Evolutionary conservation across 2,888 invertebrate genomes (phyloP).

Genomic region (Drosophila mettleri): DNA sequence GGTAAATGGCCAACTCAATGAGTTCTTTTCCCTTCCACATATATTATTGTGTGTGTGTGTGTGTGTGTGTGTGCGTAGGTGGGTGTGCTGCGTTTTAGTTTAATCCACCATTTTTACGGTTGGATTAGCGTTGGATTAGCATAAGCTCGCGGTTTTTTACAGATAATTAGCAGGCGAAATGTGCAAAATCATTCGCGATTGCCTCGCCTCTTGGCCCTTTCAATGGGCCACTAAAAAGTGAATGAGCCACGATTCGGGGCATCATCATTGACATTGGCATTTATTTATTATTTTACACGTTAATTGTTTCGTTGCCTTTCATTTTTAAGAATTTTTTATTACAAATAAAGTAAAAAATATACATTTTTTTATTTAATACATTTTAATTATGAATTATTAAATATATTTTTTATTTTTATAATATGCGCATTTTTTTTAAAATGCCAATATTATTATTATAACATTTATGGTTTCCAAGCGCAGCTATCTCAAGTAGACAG

Average conservation of each 20-base stretch:
- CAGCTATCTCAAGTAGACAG: too few species aligned
- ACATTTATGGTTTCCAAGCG: too few species aligned
- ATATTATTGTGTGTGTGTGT: not conserved
- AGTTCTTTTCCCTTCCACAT: slow-evolving; percentile 3
- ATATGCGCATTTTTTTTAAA: too few species aligned
- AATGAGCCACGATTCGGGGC: slow-evolving; percentile 31
- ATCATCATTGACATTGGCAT: slow-evolving; percentile 1
- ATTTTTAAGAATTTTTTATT: too few species aligned
- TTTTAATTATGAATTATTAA: too few species aligned
- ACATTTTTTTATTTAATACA: too few species aligned
- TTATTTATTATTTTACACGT: too few species aligned
- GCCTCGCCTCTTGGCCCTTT: slow-evolving; percentile 5
- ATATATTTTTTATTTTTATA: too few species aligned
- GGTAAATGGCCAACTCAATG: slow-evolving; percentile 54
- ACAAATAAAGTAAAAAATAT: too few species aligned
- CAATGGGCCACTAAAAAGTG: slow-evolving; percentile 51
- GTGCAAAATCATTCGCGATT: not conserved
- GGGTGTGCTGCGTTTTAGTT: slow-evolving; percentile 49
- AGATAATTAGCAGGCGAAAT: slow-evolving; percentile 22
- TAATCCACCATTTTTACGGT: slow-evolving; percentile 77
- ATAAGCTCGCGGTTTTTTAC: slow-evolving; percentile 70
- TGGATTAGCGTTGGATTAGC: slow-evolving; percentile 76
- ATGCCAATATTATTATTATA: too few species aligned
- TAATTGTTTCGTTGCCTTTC: too few species aligned
- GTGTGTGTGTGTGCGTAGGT: not conserved